Base-by-base conservation (phyloP, 1,140 invertebrate genomes). In the Apis cerana region DNA sequence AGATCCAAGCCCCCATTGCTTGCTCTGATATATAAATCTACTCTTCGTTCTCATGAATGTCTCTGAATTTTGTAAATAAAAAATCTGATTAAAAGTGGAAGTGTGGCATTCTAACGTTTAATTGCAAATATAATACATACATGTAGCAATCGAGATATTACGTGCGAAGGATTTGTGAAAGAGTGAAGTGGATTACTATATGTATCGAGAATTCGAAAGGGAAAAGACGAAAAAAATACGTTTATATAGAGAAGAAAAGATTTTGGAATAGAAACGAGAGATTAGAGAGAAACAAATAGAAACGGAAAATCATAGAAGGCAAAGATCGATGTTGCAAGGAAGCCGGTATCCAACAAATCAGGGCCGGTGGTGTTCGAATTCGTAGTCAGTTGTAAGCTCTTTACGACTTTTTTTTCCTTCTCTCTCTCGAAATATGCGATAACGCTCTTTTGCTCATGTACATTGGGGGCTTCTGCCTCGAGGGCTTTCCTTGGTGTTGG, bases 401-500 rank as follows among this genome's bases (percentile, higher is more conserved):
- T 75, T 50, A 69, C 43, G n/a, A 71, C 50, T 58, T 52, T 27
- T 77, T 69, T 52, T 52, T 56, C 19, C 52, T 23, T 64, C 17
- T 70, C 19, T 64, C 27, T 65, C 62, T 69, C 77, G 59, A 76
- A 83, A 77, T 67, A 83, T 85, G 71, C 87, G 65, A 84, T 88
- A 86, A 83, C 62, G 21, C 56, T 62, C 15, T 43, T 80, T 62
- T 61, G 11, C 64, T 23, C 78, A 65, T 52, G 56, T 59, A 77
- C 75, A 76, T 70, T 58, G 27, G 12, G 69, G 69, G 43, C 81
- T 80, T 78, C 61, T 9, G 19, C 58, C 64, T 83, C 61, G 75
- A 62, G 58, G 69, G 81, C 72, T 82, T 85, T 85, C 88, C 88
- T 89, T n/a, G 87, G 88, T 78, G 88, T 89, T 89, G 89, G 89